Evolutionary conservation across 2,113 vertebrate genomes (phyloP).

Genomic region (Heterochromis multidens): DNA sequence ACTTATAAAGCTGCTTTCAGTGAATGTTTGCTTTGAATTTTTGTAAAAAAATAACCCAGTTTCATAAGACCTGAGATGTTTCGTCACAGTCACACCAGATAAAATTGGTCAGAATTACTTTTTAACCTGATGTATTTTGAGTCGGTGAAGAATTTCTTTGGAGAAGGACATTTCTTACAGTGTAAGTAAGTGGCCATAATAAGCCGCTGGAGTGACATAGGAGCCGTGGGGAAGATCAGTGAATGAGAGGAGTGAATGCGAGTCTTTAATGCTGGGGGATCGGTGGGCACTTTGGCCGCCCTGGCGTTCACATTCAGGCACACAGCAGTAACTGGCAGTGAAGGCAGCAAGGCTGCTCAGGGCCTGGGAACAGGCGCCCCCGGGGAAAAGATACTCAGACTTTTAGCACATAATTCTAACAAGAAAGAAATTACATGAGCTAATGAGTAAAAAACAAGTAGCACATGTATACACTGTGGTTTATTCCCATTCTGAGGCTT

Average conservation of each 20-base stretch:
- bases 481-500: background rate
- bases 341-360: background rate
- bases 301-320: slow-evolving; percentile 14
- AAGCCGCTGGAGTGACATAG: slow-evolving; percentile 34
- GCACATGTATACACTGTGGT: background rate
- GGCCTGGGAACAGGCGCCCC: slow-evolving; percentile 20
- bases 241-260: slow-evolving; percentile 32
- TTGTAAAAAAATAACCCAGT: background rate
- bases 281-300: slow-evolving; percentile 18
- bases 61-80: fast-evolving
- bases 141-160: background rate
- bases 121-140: background rate
- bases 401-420: background rate
- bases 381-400: background rate
- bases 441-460: background rate
- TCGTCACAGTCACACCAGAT: background rate
- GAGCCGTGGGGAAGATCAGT: slow-evolving; percentile 41
- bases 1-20: background rate
- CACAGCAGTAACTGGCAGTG: slow-evolving; percentile 8
- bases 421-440: background rate
- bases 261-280: slow-evolving; percentile 34
- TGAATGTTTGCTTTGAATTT: no score
- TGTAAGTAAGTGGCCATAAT: slow-evolving; percentile 31
- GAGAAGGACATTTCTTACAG: slow-evolving; percentile 26
- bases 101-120: fast-evolving